Evolutionary conservation across 2,113 vertebrate species (phyloP), one percentile per base, ranked within the genome.

Genomic region (Gasterosteus aculeatus): DNA sequence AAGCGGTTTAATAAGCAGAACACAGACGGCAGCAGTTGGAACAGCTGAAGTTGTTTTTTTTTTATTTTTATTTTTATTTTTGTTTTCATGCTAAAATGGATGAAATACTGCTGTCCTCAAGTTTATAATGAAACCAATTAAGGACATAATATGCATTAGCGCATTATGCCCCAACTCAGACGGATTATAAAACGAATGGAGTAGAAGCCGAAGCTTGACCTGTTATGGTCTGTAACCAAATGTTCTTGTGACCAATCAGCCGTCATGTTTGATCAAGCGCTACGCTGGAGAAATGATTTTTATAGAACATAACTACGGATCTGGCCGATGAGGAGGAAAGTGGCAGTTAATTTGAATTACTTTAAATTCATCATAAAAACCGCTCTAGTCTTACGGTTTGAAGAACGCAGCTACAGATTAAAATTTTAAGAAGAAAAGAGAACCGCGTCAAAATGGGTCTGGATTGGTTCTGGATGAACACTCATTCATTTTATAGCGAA

Each of bases 241-340:
- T 29, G 0, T 39, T 22, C 19, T 10, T 53, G 49, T 53, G 49
- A n/a, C 16, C 49, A 22, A 10, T 61, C 2, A 44, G 14, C 18
- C 18, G 2, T 51, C 35, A 11, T 66, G 38, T 54, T 54, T n/a
- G 9, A 18, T 66, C 19, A 29, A n/a, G 53, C 19, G n/a, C 10
- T 39, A 16, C 4, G 5, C 7, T 26, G 59, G 33, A 53, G 7
- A 39, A 18, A 7, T 1, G 0, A 22, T 46, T 62, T 68, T 67
- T 33, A 33, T 8, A 9, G 11, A 15, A 39, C 9, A 33, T 12
- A 0, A 51, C 58, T 53, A 19, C 0, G 14, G 33, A 72, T 39
- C 10, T 41, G 44, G 33, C 31, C 53, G 16, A 69, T 78, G 61
- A 49, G 39, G 53, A 65, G 61, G 44, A 14, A 31, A 46, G 26